Evolutionary conservation across 2,888 invertebrate species (phyloP), one percentile per base, ranked within the genome.

Genomic region (Andrena marginata): DNA sequence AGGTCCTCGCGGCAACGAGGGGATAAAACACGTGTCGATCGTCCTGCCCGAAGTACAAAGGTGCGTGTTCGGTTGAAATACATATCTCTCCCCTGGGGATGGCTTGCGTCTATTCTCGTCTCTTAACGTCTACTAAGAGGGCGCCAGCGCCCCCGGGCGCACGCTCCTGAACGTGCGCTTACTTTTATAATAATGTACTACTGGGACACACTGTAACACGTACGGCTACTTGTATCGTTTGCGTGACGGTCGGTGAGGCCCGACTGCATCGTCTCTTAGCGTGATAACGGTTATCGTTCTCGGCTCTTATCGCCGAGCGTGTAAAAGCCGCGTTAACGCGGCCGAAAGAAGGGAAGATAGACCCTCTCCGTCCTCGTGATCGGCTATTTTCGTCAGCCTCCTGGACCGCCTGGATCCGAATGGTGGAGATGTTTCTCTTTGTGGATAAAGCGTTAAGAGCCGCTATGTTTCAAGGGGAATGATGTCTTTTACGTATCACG

Each of bases 101-200:
- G 31, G 10, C 64, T 75, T 49, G 63, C 48, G 48, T 51, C 81
- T 81, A 77, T 73, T 72, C 23, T 81, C 35, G 60, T 85, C 16
- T n/a, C 65, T 87, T 82, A 87, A 73, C 42, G 31, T 51, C 77
- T 86, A 87, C 70, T 59, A 42, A 82, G 88, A 80, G 85, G 84
- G 78, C 90, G 90, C 90, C 90, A 85, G 90, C 90, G 83, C 80
- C 88, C 79, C 78, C 31, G 56, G 13, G 23, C 20, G 80, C 75
- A 77, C 84, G 84, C 72, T 78, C 84, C 48, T 72, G 71, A 68
- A 76, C 83, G 84, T 63, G 84, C 79, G 8, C 10, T 31, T 63
- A n/a, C 8, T 35, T 3, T 20, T 63, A 20, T 48, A 60, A 62
- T 71, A 35, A 42, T 35, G 13, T 33, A 42, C 79, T 80, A 80